These are phyloP conservation scores for Aurelia aurita complex sp. Pacific DNA, from an alignment of 30 jellyfish, hydroid and myxozoan species.

Conservation along the genomic window DNA sequence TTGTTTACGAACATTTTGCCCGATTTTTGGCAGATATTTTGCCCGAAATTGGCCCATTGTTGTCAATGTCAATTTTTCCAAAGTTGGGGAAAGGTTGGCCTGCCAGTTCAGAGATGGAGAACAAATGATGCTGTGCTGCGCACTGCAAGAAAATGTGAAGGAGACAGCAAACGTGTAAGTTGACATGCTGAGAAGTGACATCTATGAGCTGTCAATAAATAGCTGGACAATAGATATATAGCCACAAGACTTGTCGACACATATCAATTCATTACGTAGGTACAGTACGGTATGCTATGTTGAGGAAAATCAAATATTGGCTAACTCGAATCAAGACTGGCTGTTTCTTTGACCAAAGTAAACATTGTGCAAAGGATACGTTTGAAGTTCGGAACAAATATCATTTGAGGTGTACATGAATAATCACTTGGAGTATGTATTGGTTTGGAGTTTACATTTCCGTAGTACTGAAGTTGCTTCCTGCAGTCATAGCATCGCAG, in stretches of 20 bases:
- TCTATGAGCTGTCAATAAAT: constrained; percentile 43
- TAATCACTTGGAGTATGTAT: constrained; percentile 24
- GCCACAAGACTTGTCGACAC: constrained; percentile 58
- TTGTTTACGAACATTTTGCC: too few relatives aligned
- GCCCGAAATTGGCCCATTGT: too few relatives aligned
- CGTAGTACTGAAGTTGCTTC: neutral
- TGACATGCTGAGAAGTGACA: constrained; percentile 48
- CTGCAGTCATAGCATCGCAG: neutral
- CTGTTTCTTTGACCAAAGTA: constrained; percentile 11
- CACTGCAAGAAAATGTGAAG: neutral
- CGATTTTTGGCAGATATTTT: too few relatives aligned
- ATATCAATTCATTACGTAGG: constrained; percentile 34
- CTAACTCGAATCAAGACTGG: constrained; percentile 5
- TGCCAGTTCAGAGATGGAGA: too few relatives aligned
- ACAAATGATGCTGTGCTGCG: neutral
- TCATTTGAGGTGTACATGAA: constrained; percentile 15
- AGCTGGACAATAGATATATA: constrained; percentile 12
- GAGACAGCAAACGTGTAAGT: neutral
- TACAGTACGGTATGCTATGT: neutral
- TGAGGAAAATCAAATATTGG: constrained; percentile 3
- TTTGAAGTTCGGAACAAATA: constrained; percentile 68
- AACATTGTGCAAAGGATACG: constrained; percentile 21
- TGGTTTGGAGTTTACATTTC: constrained; percentile 31
- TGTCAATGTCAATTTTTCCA: too few relatives aligned
- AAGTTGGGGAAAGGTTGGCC: too few relatives aligned